Evolutionary conservation across 2,888 invertebrate species (phyloP).

Genomic region (Anticlea derivata): DNA sequence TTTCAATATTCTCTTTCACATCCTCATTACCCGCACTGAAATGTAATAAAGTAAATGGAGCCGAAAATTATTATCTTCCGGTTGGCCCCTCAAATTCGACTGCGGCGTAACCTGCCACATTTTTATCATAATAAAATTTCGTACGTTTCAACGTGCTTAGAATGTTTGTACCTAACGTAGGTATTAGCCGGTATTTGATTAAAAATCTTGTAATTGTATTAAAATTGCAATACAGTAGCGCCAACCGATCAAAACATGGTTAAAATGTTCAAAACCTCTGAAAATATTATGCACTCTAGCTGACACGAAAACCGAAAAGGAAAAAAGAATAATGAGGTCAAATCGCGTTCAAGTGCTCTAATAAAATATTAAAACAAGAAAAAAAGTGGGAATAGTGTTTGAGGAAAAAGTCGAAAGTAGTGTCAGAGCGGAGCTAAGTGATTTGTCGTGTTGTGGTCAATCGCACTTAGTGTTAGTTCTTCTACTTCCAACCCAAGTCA

Average conservation of each 20-base stretch:
- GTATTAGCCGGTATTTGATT: too few relatives aligned
- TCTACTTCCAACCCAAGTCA: conserved; percentile 52
- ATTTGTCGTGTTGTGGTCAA: conserved; percentile 77
- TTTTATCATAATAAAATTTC: conserved; percentile 46
- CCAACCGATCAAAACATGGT: conserved; percentile 1
- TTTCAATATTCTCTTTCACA: conserved; percentile 28
- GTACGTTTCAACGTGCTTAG: conserved; percentile 26
- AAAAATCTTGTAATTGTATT: too few relatives aligned
- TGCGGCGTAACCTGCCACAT: conserved; percentile 45
- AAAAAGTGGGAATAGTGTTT: conserved; percentile 40
- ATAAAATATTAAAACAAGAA: conserved; percentile 44
- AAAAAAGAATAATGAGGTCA: conserved; percentile 27
- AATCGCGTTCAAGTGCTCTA: conserved; percentile 35
- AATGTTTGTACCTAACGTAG: not conserved
- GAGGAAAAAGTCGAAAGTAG: conserved; percentile 55
- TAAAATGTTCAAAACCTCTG: not conserved
- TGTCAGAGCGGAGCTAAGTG: conserved; percentile 67
- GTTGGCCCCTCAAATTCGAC: conserved; percentile 47
- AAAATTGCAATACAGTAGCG: not conserved
- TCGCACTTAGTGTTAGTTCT: conserved; percentile 63
- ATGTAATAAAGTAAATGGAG: conserved; percentile 67
- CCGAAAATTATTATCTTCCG: conserved; percentile 58
- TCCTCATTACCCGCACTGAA: conserved; percentile 50
- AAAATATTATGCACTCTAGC: conserved; percentile 21
- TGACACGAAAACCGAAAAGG: conserved; percentile 21